phyloP scores from a whole-genome alignment of 2,888 invertebrate genomes.

The Pachliopta kotzebuea region DNA sequence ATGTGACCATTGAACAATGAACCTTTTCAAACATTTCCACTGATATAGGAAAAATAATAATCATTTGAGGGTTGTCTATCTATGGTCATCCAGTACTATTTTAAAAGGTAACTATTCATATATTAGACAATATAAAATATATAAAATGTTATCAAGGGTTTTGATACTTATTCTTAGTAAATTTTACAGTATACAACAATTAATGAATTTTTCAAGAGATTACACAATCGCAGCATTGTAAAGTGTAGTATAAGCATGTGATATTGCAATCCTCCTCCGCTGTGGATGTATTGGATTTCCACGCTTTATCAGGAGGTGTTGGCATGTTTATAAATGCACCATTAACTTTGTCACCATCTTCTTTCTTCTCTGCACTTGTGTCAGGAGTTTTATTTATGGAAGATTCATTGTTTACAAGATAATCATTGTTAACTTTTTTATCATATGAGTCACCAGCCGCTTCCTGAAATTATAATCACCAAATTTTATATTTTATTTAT shows the following conservation, averaged over 20 bases:
- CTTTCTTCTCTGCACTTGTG: slow-evolving; percentile 44
- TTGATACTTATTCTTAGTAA: too few relatives aligned
- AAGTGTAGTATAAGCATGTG: slow-evolving; percentile 82
- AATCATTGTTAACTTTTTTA: slow-evolving; percentile 44
- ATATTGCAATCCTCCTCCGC: slow-evolving; percentile 81
- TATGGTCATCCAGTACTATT: too few relatives aligned
- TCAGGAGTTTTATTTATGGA: slow-evolving; percentile 40
- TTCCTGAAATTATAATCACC: slow-evolving; percentile 43
- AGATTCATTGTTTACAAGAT: slow-evolving; percentile 50
- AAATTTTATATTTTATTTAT: too few relatives aligned
- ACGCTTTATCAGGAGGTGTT: slow-evolving; percentile 48
- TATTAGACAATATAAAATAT: too few relatives aligned
- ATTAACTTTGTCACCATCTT: slow-evolving; percentile 60
- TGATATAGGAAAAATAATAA: too few relatives aligned
- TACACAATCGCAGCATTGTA: slow-evolving; percentile 84
- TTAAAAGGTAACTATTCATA: too few relatives aligned
- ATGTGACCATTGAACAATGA: too few relatives aligned
- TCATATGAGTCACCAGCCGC: slow-evolving; percentile 50
- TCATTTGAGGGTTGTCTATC: too few relatives aligned
- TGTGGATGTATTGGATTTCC: slow-evolving; percentile 44
- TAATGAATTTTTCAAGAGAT: slow-evolving; percentile 51
- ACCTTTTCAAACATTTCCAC: too few relatives aligned
- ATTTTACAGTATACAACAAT: slow-evolving; percentile 1
- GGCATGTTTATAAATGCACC: slow-evolving; percentile 58
- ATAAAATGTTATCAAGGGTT: too few relatives aligned